Percentiles rank a stretch among this genome's conserved stretches.
These are phyloP conservation scores for Diuraphis noxia DNA, from an alignment of 1,140 invertebrate genomes.

Conservation along the genomic window DNA sequence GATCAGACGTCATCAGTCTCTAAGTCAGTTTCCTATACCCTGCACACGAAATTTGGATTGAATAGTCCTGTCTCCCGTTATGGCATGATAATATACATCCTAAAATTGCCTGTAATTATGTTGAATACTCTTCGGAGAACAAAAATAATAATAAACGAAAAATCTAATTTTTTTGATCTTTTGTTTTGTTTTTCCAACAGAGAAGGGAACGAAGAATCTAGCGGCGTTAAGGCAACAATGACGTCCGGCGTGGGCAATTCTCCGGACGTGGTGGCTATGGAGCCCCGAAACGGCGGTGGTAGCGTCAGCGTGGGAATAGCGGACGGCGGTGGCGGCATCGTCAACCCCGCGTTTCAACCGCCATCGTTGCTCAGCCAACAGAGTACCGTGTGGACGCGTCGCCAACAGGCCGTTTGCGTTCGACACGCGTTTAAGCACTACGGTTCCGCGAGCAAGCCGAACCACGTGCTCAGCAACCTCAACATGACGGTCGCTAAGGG, in stretches of 20 bases:
- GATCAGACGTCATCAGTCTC: background rate
- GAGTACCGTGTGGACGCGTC: conserved; percentile 58
- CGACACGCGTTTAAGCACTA: conserved; percentile 62
- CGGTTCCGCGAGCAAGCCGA: conserved; percentile 60
- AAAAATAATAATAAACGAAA: background rate
- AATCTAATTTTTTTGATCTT: background rate
- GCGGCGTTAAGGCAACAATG: conserved; percentile 23
- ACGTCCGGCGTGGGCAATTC: conserved; percentile 35
- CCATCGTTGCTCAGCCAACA: conserved; percentile 57
- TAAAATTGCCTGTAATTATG: background rate
- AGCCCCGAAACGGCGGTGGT: conserved; percentile 35
- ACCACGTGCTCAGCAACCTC: conserved; percentile 62
- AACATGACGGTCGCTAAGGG: conserved; percentile 65
- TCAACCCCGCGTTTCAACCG: conserved; percentile 55
- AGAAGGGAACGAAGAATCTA: conserved; percentile 39
- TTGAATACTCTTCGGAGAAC: background rate
- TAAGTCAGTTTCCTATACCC: too few relatives aligned
- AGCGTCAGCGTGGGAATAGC: background rate
- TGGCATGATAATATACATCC: too few relatives aligned
- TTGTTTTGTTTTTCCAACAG: background rate
- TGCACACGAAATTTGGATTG: too few relatives aligned
- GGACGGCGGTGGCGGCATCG: conserved; percentile 40
- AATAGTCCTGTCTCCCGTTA: too few relatives aligned
- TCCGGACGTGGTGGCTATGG: conserved; percentile 54
- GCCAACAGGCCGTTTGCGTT: conserved; percentile 61